Evolutionary conservation across 2,113 vertebrate species (phyloP).

Genomic region (Salvator merianae): DNA sequence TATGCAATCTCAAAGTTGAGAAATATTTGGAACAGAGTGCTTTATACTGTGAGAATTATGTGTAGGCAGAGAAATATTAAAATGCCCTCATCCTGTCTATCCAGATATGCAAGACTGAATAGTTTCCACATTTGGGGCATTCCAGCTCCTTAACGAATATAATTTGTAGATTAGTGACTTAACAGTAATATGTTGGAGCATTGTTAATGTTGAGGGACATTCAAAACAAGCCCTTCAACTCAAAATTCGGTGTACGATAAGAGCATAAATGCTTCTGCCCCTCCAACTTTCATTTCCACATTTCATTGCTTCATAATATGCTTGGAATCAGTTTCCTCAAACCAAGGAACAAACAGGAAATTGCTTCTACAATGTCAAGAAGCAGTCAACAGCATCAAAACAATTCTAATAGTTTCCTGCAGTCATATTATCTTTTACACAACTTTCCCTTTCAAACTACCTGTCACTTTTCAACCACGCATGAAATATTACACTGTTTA

Average conservation of each 20-base stretch:
- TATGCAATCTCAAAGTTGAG: no score
- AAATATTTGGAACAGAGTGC: background rate
- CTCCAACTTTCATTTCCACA: background rate
- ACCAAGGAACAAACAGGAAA: accelerated
- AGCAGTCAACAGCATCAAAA: background rate
- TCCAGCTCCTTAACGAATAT: background rate
- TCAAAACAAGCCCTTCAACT: background rate
- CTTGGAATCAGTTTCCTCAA: background rate
- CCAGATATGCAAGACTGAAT: background rate
- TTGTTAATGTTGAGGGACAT: background rate
- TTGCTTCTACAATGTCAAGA: conserved; percentile 1
- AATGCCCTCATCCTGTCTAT: background rate
- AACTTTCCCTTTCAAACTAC: conserved; percentile 32
- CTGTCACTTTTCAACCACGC: conserved; percentile 15
- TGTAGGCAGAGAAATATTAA: background rate
- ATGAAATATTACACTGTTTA: background rate
- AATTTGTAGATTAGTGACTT: background rate
- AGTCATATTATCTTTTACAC: background rate
- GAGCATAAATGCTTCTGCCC: background rate
- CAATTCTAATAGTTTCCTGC: background rate
- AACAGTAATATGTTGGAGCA: background rate
- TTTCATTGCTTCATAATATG: background rate
- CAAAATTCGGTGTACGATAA: background rate
- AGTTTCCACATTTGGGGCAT: background rate
- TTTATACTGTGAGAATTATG: background rate